Base-by-base conservation (phyloP, 2,797 vertebrate species). In the Staurois parvus region DNA sequence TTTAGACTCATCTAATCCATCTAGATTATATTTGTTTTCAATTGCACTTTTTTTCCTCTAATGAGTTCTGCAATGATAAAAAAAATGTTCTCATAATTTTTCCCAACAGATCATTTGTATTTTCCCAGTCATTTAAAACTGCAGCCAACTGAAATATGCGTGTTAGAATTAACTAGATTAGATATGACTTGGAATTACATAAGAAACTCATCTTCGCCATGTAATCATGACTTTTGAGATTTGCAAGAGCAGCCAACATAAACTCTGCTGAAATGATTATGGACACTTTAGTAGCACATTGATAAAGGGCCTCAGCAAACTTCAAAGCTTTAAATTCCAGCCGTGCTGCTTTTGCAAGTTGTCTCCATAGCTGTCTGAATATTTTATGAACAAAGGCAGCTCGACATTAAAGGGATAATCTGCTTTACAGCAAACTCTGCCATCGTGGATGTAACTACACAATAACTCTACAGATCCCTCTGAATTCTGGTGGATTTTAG, bases 201-300 rank as follows among this genome's bases (percentile, higher is more conserved):
- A 76, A 79, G 56, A 76, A 81, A 69, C 84, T 81, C 84, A 81
- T 85, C 84, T 67, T 79, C 72, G 24, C 72, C 64, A 81, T 85
- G 66, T 81, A 81, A 81, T 85, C 81, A 76, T 76, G 72, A 85
- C 64, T 69, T 81, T 74, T 72, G 79, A 76, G 72, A 81, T 37
- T 12, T 52, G 30, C 17, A 69, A 70, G 64, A 24, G 17, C 72
- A 70, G 84, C 84, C 78, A 85, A 81, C 52, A 76, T 81, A 85
- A 81, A 76, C 84, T 42, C 29, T 62, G 67, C 72, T 45, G 64
- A 59, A 37, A 62, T 52, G 24, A 76, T 81, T 45, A 67, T 75
- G 72, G 72, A 76, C 78, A 81, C 52, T 59, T 76, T 59, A 59
- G 84, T 81, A 81, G 64, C 72, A 81, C 45, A 21, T 81, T 74